These are phyloP conservation scores for Aleiodes sp. DNA, from an alignment of 1,140 invertebrate species.

Conservation along the genomic window DNA sequence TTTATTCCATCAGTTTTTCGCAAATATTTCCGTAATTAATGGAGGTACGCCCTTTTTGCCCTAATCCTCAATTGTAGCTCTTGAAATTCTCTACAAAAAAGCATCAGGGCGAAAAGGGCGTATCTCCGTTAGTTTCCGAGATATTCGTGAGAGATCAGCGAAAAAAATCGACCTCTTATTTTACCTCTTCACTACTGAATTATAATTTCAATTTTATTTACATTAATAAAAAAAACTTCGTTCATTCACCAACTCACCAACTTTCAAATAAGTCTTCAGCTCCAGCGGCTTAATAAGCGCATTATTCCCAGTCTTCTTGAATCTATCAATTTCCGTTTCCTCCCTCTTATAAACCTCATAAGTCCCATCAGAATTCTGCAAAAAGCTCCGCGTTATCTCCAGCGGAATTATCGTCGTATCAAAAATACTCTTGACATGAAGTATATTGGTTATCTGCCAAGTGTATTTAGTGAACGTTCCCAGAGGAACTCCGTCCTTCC, in stretches of 20 bases:
- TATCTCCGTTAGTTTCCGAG: no score
- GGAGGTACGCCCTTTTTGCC: no score
- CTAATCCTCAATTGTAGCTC: no score
- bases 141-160: no score
- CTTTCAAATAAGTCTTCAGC: conserved; percentile 77
- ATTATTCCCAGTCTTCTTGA: conserved; percentile 64
- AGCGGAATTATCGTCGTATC: conserved; percentile 74
- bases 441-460: conserved; percentile 79
- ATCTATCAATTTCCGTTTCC: conserved; percentile 67
- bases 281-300: conserved; percentile 73
- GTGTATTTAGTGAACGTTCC: conserved; percentile 79
- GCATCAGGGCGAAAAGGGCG: no score
- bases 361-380: conserved; percentile 74
- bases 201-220: no score
- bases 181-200: no score
- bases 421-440: conserved; percentile 81
- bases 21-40: no score
- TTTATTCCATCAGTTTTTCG: conserved; percentile 3
- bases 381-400: conserved; percentile 74
- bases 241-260: conserved; percentile 66
- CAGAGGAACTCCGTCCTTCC: conserved; percentile 73
- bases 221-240: conserved; percentile 19
- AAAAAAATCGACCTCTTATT: no score
- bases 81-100: no score
- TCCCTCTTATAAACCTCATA: conserved; percentile 71